Conservation (phyloP, 37 sponge, comb jelly and placozoan genomes). For the Amphimedon queenslandica region DNA sequence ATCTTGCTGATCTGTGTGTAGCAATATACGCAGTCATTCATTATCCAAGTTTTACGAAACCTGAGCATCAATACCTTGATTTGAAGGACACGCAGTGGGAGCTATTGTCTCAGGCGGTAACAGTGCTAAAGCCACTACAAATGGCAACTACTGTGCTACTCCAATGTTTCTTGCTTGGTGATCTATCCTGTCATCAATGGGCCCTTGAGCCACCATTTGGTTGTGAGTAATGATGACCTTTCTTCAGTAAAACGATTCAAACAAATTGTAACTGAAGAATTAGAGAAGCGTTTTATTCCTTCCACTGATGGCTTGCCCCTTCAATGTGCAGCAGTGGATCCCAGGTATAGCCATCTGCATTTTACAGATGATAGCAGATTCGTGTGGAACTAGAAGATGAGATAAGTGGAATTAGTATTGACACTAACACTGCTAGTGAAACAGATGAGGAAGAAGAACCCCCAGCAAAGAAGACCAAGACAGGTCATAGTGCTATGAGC, state of each 20-base stretch:
- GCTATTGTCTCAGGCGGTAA: slow-evolving; percentile 5
- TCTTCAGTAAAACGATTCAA: slow-evolving; percentile 7
- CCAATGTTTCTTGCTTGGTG: slow-evolving; percentile 2
- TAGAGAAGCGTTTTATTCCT: not conserved
- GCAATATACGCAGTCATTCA: slow-evolving; percentile 13
- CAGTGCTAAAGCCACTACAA: slow-evolving; percentile 11
- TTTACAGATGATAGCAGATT: too few species aligned
- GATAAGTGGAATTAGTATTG: not conserved
- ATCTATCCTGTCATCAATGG: slow-evolving; percentile 19
- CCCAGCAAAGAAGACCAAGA: not conserved
- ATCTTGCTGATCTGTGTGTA: slow-evolving; percentile 9
- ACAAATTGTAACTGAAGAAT: not conserved
- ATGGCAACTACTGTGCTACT: slow-evolving; percentile 15
- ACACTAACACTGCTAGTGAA: not conserved
- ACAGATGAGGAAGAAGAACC: not conserved
- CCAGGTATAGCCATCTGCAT: not conserved
- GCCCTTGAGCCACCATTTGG: slow-evolving; percentile 5
- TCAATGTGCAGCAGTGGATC: slow-evolving; percentile 19
- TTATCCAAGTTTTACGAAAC: not conserved
- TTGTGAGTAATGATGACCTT: slow-evolving; percentile 1
- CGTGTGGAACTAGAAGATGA: slow-evolving; percentile 1
- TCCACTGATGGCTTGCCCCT: not conserved
- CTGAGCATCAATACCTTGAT: slow-evolving; percentile 1
- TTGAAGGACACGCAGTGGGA: slow-evolving; percentile 15
- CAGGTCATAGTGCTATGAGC: slow-evolving; percentile 1